phyloP scores from a whole-genome alignment of 2,113 vertebrate genomes.

The Coracopsis vasa region DNA sequence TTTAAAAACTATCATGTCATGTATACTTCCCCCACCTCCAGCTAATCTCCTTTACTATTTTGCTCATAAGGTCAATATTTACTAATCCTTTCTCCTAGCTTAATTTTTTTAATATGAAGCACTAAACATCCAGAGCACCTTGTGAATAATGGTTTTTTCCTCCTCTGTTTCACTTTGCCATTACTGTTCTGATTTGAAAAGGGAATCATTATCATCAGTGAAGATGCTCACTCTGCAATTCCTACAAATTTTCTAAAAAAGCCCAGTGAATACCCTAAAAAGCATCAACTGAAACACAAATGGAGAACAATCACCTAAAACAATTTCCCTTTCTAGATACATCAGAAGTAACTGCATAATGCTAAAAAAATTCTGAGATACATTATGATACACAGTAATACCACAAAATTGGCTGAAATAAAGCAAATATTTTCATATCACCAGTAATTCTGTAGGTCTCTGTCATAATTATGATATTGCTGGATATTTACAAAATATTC shows the following conservation, averaged over 20 bases:
- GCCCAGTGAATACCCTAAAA: neutral
- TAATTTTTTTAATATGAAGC: neutral
- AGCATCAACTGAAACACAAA: neutral
- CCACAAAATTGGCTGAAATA: neutral
- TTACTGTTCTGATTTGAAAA: neutral
- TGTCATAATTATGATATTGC: neutral
- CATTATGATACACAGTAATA: neutral
- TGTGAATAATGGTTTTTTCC: neutral
- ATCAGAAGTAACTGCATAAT: neutral
- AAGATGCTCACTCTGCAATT: neutral
- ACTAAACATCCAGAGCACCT: neutral
- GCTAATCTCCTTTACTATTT: neutral
- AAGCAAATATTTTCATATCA: neutral
- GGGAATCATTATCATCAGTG: neutral
- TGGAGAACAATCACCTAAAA: neutral
- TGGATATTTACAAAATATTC: neutral
- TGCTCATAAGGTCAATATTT: too few relatives aligned
- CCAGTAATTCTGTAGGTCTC: neutral
- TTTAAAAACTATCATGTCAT: neutral
- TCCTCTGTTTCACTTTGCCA: neutral
- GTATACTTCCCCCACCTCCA: neutral
- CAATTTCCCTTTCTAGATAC: neutral
- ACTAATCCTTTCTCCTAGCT: neutral
- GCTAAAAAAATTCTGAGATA: neutral
- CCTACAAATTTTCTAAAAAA: neutral